A percentile compares a stretch with the other conserved stretches of the same genome.
phyloP scores from a whole-genome alignment of 1,140 invertebrate species.

The Temnothorax longispinosus region DNA sequence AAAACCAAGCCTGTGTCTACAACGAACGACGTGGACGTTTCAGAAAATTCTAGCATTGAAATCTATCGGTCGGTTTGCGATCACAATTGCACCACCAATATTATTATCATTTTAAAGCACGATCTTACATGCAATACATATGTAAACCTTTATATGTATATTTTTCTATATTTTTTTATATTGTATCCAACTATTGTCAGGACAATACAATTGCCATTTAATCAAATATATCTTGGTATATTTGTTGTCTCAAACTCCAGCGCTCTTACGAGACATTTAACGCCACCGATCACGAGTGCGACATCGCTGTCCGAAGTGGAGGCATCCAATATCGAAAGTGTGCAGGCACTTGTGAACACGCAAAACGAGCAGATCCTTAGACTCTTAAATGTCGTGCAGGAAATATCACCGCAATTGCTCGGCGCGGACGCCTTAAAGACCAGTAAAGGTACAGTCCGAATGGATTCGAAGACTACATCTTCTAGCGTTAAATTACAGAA shows the following conservation, averaged over 20 bases:
- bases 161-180: constrained; percentile 10
- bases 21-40: constrained; percentile 80
- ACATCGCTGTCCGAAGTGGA: constrained; percentile 54
- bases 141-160: neutral
- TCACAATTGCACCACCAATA: constrained; percentile 13
- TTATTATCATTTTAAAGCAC: neutral
- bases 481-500: neutral
- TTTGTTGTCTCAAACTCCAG: constrained; percentile 55
- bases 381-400: constrained; percentile 80
- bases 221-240: neutral
- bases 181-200: neutral
- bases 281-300: constrained; percentile 66
- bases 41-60: constrained; percentile 86
- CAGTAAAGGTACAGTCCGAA: constrained; percentile 53
- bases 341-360: constrained; percentile 83
- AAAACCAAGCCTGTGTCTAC: constrained; percentile 64
- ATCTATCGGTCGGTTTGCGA: constrained; percentile 83
- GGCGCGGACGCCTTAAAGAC: constrained; percentile 81
- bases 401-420: constrained; percentile 82
- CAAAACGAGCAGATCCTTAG: constrained; percentile 83
- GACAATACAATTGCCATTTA: neutral
- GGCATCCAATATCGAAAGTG: constrained; percentile 78
- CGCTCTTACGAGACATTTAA: constrained; percentile 78
- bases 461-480: neutral
- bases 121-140: neutral